These are phyloP conservation scores for Anoplius nigerrimus DNA, from an alignment of 2,888 invertebrate genomes.

Conservation along the genomic window DNA sequence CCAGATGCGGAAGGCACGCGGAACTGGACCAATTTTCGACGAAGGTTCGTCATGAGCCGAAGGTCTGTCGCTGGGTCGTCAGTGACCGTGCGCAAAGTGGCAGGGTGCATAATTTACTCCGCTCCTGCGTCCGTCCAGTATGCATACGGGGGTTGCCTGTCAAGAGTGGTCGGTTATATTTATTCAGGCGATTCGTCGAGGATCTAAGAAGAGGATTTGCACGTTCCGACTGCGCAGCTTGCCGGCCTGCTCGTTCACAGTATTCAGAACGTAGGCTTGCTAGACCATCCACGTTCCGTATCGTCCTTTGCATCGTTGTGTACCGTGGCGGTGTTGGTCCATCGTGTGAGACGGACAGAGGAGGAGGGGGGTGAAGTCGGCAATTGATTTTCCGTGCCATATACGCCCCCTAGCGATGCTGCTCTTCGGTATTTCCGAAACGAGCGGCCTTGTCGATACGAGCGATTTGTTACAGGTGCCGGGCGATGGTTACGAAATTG, in stretches of 20 bases:
- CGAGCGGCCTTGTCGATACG: constrained; percentile 34
- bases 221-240: too few species aligned
- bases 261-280: too few species aligned
- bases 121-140: constrained; percentile 51
- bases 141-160: constrained; percentile 37
- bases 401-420: constrained; percentile 33
- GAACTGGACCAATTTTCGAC: neutral
- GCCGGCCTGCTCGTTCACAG: too few species aligned
- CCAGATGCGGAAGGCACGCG: neutral
- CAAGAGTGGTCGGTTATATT: constrained; percentile 54
- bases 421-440: constrained; percentile 44
- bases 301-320: neutral
- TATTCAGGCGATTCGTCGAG: constrained; percentile 48
- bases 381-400: constrained; percentile 57
- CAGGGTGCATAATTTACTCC: constrained; percentile 63
- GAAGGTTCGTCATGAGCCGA: too few species aligned
- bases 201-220: neutral
- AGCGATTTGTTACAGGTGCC: constrained; percentile 51
- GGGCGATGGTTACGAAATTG: constrained; percentile 49
- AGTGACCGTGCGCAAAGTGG: constrained; percentile 49
- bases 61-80: neutral
- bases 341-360: constrained; percentile 5
- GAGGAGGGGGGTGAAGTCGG: constrained; percentile 23
- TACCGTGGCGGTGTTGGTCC: neutral
- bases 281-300: too few species aligned